Conservation (phyloP, 2,113 vertebrate species). For the Erythrolamprus reginae region DNA sequence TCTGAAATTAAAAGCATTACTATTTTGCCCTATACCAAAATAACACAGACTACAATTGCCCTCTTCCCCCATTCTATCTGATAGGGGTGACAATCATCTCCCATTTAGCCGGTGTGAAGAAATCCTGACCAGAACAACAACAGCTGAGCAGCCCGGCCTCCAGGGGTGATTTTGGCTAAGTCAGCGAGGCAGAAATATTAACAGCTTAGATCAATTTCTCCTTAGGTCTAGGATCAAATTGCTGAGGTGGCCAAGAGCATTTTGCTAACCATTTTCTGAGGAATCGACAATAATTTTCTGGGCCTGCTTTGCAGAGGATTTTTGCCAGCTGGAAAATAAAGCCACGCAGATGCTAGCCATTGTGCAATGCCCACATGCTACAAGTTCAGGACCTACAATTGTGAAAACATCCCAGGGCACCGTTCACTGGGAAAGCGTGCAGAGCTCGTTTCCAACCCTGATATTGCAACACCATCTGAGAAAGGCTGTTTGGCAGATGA, state of each 20-base stretch:
- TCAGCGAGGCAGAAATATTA: constrained; percentile 45
- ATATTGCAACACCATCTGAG: neutral
- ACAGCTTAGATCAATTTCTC: constrained; percentile 62
- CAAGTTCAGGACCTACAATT: constrained; percentile 58
- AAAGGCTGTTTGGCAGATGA: neutral
- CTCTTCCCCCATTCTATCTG: neutral
- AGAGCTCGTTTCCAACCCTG: neutral
- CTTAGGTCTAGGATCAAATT: constrained; percentile 73
- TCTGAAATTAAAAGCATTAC: neutral
- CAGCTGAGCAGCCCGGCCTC: neutral
- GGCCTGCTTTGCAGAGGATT: constrained; percentile 68
- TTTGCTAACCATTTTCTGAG: constrained; percentile 58
- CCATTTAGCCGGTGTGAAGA: neutral
- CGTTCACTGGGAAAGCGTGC: constrained; percentile 18
- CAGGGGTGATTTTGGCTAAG: neutral
- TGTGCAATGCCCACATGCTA: constrained; percentile 65
- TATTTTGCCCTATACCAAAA: neutral
- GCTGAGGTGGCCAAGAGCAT: constrained; percentile 65
- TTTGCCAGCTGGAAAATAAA: constrained; percentile 69
- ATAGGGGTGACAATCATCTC: neutral
- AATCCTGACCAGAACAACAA: neutral
- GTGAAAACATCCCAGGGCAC: constrained; percentile 57
- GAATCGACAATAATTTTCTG: constrained; percentile 67
- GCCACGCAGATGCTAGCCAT: constrained; percentile 69
- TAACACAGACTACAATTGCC: neutral